Evolutionary conservation across 2,113 vertebrate genomes (phyloP).

Genomic region (Blennius ocellaris): DNA sequence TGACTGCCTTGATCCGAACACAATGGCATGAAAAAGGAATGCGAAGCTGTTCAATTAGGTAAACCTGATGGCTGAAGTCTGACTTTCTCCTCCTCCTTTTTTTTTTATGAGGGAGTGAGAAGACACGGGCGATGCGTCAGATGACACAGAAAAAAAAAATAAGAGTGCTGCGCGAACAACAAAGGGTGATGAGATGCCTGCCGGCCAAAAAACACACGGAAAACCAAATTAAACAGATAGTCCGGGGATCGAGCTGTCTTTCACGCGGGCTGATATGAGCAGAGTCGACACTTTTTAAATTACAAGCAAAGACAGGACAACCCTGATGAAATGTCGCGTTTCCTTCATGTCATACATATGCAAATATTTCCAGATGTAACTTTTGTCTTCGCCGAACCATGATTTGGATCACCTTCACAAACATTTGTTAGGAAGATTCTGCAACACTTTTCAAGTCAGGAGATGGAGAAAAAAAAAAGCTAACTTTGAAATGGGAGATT

Average conservation of each 20-base stretch:
- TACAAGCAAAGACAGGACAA: slow-evolving; percentile 11
- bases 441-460: too few relatives aligned
- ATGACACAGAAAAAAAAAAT: slow-evolving; percentile 53
- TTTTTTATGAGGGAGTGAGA: slow-evolving; percentile 40
- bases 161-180: slow-evolving; percentile 38
- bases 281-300: slow-evolving; percentile 15
- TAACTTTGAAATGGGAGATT: slow-evolving; percentile 4
- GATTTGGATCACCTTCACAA: too few relatives aligned
- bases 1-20: slow-evolving; percentile 70
- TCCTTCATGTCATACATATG: slow-evolving; percentile 5
- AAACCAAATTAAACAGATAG: slow-evolving; percentile 50
- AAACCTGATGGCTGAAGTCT: slow-evolving; percentile 70
- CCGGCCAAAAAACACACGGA: slow-evolving; percentile 53
- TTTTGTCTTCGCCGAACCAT: too few relatives aligned
- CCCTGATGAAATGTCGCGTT: neutral
- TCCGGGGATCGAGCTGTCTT: slow-evolving; percentile 32
- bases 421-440: too few relatives aligned
- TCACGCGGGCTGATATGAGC: slow-evolving; percentile 14
- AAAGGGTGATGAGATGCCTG: slow-evolving; percentile 53
- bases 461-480: too few relatives aligned
- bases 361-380: neutral
- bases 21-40: slow-evolving; percentile 74
- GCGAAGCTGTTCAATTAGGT: slow-evolving; percentile 77
- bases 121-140: slow-evolving; percentile 38
- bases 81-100: slow-evolving; percentile 36